Evolutionary conservation across 1,140 invertebrate genomes (phyloP), one percentile per base, ranked within the genome.

Genomic region (Diprion similis): DNA sequence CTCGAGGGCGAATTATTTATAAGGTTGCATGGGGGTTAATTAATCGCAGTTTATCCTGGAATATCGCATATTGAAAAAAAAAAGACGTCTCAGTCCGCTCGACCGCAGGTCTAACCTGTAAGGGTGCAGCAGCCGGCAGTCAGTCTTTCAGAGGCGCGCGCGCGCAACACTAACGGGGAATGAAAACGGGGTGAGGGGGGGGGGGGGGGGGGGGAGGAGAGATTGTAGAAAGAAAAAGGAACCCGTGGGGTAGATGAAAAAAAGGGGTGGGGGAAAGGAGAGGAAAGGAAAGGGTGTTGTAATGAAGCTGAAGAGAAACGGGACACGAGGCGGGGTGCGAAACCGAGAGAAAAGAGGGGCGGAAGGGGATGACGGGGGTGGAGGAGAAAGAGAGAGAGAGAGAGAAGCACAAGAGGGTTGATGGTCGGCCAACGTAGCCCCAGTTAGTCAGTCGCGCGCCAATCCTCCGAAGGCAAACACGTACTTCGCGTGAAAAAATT

Each of bases 361-460:
- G 9, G 24, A 37, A 37, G 51, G 51, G 51, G 51, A 8, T 59
- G 51, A 59, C 51, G n/a, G 70, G 72, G 66, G 66, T 69, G 66
- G 47, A 47, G 66, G 65, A 68, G 80, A 79, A 75, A 81, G 66
- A 15, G 59, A 18, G 18, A 45, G 77, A 83, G 83, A 79, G 84
- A 85, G 81, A 81, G 78, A 82, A 79, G 79, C 83, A 85, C 80
- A 82, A 85, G 83, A 84, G 83, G 85, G 84, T 84, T 82, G 85
- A 84, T 83, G 78, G 81, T 85, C 79, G 84, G 81, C 83, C 83
- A 83, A 83, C 83, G 82, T 84, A 81, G 82, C 78, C 80, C 81
- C 80, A 84, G 84, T 86, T 83, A 81, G 78, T 84, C 84, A 86
- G 85, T 86, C 84, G 83, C 84, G 85, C 83, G 84, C 79, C 83